phyloP scores from a whole-genome alignment of 2,888 invertebrate genomes.

The Nowickia ferox region DNA sequence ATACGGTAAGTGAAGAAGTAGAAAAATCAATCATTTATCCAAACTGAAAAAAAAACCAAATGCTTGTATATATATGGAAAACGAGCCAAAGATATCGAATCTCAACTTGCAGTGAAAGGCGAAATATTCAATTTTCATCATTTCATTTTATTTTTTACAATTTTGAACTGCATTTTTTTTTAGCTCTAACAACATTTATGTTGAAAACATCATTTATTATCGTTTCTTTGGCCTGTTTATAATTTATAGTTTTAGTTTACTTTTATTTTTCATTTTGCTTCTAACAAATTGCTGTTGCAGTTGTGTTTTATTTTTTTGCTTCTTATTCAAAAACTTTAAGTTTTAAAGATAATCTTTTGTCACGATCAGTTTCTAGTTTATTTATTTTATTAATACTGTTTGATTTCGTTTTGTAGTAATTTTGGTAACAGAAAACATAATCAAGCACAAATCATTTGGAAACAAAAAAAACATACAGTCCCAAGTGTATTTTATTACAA shows the following conservation, averaged over 20 bases:
- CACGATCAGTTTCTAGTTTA: conserved; percentile 60
- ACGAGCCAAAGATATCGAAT: conserved; percentile 66
- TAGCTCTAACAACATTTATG: conserved; percentile 59
- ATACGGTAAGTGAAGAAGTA: conserved; percentile 55
- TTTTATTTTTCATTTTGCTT: conserved; percentile 20
- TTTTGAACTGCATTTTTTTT: conserved; percentile 16
- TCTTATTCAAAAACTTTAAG: conserved; percentile 34
- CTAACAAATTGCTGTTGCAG: conserved; percentile 48
- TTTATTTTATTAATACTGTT: conserved; percentile 10
- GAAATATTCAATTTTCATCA: conserved; percentile 60
- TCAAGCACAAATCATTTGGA: conserved; percentile 43
- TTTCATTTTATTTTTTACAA: conserved; percentile 29
- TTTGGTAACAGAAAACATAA: conserved; percentile 28
- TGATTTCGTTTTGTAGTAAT: not conserved
- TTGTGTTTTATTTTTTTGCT: not conserved
- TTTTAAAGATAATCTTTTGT: conserved; percentile 66
- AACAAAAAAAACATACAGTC: not conserved
- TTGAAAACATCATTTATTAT: conserved; percentile 69
- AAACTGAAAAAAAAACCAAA: conserved; percentile 29
- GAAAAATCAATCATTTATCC: conserved; percentile 76
- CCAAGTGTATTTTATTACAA: conserved; percentile 56
- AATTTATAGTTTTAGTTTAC: conserved; percentile 52
- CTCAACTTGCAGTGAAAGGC: conserved; percentile 64
- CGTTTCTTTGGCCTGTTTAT: conserved; percentile 36
- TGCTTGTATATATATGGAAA: conserved; percentile 46